Evolutionary conservation across 1,140 invertebrate species (phyloP).

Genomic region (Heliconius himera): DNA sequence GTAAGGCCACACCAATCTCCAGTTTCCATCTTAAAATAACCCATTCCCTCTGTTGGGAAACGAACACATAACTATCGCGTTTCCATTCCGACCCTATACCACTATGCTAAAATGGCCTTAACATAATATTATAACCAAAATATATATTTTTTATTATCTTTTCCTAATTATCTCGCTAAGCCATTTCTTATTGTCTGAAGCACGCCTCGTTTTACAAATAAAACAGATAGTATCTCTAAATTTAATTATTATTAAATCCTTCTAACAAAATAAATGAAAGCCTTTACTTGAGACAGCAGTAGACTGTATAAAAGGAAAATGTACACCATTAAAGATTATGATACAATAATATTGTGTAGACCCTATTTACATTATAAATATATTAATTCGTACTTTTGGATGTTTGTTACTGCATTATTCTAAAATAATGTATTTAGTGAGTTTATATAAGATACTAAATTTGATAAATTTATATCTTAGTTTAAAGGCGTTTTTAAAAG

Average conservation of each 20-base stretch:
- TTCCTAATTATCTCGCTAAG: not conserved
- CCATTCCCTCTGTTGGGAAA: too few relatives aligned
- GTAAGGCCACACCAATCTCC: too few relatives aligned
- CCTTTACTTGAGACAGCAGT: not conserved
- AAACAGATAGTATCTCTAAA: slow-evolving; percentile 6
- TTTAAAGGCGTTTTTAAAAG: too few relatives aligned
- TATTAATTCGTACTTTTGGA: not conserved
- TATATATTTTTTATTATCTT: not conserved
- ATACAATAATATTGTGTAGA: not conserved
- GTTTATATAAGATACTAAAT: too few relatives aligned
- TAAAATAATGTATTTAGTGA: not conserved
- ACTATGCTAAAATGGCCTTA: too few relatives aligned
- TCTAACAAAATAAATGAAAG: not conserved
- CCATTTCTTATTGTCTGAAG: slow-evolving; percentile 2
- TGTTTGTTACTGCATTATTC: not conserved
- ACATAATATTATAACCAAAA: too few relatives aligned
- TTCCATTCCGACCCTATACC: too few relatives aligned
- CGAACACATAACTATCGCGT: too few relatives aligned
- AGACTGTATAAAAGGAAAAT: slow-evolving; percentile 5
- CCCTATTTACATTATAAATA: not conserved
- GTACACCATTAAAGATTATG: not conserved
- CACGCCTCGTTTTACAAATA: not conserved
- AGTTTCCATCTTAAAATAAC: too few relatives aligned
- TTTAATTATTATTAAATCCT: slow-evolving; percentile 5
- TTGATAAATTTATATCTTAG: too few relatives aligned